phyloP scores from a whole-genome alignment of 2,113 vertebrate genomes.

The Protobothrops flavoviridis region DNA sequence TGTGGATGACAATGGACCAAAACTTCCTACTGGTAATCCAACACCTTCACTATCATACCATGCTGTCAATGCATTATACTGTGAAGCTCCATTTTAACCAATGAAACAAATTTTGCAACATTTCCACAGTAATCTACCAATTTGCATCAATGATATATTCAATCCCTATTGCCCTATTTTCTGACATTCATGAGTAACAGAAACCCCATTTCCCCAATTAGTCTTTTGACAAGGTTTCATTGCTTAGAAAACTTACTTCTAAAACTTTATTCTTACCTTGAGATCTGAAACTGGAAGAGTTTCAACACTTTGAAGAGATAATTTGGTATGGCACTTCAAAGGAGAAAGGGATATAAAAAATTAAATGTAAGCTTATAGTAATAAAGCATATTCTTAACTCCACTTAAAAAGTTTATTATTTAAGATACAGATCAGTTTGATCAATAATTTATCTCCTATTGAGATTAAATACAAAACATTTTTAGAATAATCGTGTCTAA shows the following conservation, averaged over 20 bases:
- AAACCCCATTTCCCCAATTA: neutral
- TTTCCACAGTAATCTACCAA: neutral
- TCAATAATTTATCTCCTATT: neutral
- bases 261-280: constrained; percentile 64
- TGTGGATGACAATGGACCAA: neutral
- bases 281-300: constrained; percentile 34
- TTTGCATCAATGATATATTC: neutral
- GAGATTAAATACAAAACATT: neutral
- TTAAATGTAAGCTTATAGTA: neutral
- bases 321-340: constrained; percentile 67
- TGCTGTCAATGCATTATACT: neutral
- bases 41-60: neutral
- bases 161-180: neutral
- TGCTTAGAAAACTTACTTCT: neutral
- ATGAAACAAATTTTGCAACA: neutral
- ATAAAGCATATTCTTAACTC: neutral
- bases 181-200: neutral
- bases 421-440: neutral
- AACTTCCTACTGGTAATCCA: neutral
- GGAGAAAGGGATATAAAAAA: constrained; percentile 34
- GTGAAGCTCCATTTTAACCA: neutral
- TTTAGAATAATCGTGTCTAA: neutral
- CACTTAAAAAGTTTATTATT: neutral
- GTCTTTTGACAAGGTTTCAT: neutral
- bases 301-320: constrained; percentile 46